These are phyloP conservation scores for Hypena proboscidalis DNA, from an alignment of 2,888 invertebrate species.

Conservation along the genomic window DNA sequence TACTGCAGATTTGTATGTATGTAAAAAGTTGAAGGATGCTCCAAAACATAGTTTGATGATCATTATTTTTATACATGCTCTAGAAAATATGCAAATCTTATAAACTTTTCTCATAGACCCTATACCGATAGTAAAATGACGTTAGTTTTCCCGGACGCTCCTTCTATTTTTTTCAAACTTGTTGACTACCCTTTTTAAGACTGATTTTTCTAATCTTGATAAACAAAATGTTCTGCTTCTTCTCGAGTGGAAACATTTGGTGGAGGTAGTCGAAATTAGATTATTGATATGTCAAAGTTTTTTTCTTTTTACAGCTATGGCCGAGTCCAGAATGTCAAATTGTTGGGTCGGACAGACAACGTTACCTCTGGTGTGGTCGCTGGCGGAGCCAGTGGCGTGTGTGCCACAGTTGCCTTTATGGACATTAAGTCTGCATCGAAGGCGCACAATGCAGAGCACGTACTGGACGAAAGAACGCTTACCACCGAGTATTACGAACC, in stretches of 20 bases:
- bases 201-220: too few species aligned
- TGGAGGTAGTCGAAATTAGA: slow-evolving; percentile 33
- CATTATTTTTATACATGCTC: too few species aligned
- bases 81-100: too few species aligned
- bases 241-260: slow-evolving; percentile 11
- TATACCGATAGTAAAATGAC: too few species aligned
- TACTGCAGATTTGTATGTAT: too few species aligned
- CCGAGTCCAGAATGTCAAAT: slow-evolving; percentile 98
- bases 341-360: slow-evolving; percentile 89
- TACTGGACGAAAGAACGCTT: slow-evolving; percentile 93
- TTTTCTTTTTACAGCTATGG: slow-evolving; percentile 92
- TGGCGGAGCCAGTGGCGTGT: slow-evolving; percentile 87
- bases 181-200: too few species aligned
- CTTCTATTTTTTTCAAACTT: too few species aligned
- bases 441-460: slow-evolving; percentile 96
- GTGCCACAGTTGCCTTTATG: slow-evolving; percentile 97
- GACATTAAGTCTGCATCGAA: slow-evolving; percentile 98
- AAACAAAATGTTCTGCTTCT: too few species aligned
- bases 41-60: too few species aligned
- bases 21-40: too few species aligned
- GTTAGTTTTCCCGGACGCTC: too few species aligned
- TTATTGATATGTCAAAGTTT: slow-evolving; percentile 45
- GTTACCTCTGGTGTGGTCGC: slow-evolving; percentile 81
- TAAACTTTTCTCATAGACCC: too few species aligned
- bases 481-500: slow-evolving; percentile 97